Percentiles rank a stretch among this genome's conserved stretches.
Conservation (phyloP, 1,140 invertebrate species). For the Diorhabda carinulata region DNA sequence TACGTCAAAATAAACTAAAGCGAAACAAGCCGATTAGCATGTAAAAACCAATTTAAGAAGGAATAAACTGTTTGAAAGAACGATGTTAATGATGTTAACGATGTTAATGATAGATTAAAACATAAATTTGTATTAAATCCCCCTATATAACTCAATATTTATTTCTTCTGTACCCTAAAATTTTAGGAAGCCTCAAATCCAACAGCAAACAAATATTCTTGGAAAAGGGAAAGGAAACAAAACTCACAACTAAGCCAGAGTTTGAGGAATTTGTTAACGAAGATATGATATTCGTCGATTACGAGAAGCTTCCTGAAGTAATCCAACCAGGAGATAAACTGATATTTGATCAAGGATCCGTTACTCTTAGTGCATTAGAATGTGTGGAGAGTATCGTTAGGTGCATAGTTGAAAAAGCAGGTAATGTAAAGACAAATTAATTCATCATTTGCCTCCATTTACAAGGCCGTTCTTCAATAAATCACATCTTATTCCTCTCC, state of each 20-base stretch:
- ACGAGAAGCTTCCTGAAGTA: conserved; percentile 74
- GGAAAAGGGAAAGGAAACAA: conserved; percentile 61
- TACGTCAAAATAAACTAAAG: no score
- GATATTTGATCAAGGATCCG: conserved; percentile 60
- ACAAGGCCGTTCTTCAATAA: no score
- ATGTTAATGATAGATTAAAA: no score
- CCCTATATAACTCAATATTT: no score
- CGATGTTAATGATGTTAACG: no score
- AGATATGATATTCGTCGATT: conserved; percentile 72
- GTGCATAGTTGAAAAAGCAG: conserved; percentile 53
- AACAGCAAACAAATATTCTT: conserved; percentile 54
- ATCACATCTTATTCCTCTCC: no score
- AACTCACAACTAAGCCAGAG: conserved; percentile 69
- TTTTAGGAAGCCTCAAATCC: conserved; percentile 15
- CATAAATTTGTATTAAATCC: no score
- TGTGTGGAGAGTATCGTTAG: conserved; percentile 50
- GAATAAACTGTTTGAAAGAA: no score
- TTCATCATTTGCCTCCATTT: no score
- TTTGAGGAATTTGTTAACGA: conserved; percentile 66
- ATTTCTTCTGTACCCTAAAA: no score
- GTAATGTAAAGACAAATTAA: conserved; percentile 27
- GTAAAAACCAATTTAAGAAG: no score
- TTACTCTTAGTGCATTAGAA: conserved; percentile 71
- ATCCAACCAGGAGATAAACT: conserved; percentile 63
- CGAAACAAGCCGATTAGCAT: no score